Conservation (phyloP, 2,797 vertebrate genomes). For the Oryzias sinensis region DNA sequence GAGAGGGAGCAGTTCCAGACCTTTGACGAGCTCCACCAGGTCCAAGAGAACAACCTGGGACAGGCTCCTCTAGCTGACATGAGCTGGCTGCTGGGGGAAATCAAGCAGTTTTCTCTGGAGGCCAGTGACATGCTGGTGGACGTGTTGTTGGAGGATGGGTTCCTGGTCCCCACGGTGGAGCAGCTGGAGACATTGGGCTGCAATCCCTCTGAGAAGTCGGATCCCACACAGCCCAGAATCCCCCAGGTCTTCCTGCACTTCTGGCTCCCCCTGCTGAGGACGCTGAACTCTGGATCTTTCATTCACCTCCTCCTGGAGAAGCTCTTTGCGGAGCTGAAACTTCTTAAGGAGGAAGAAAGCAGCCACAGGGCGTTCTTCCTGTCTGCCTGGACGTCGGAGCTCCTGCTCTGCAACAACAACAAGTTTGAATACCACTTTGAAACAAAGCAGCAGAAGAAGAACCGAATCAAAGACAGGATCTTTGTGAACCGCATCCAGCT, state of each 20-base stretch:
- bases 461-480: conserved; percentile 75
- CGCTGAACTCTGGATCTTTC: conserved; percentile 80
- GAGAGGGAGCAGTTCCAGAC: conserved; percentile 86
- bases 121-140: conserved; percentile 71
- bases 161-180: conserved; percentile 86
- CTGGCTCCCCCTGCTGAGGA: conserved; percentile 90
- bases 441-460: conserved; percentile 68
- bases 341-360: conserved; percentile 66
- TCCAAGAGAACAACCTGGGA: conserved; percentile 67
- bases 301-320: conserved; percentile 85
- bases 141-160: conserved; percentile 75
- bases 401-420: conserved; percentile 83
- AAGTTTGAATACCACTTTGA: conserved; percentile 64
- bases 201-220: conserved; percentile 51
- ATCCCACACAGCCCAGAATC: conserved; percentile 61
- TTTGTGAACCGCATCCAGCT: conserved; percentile 81
- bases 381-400: conserved; percentile 87
- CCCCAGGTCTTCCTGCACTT: conserved; percentile 82
- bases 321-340: conserved; percentile 83
- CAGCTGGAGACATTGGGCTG: conserved; percentile 85
- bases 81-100: conserved; percentile 88
- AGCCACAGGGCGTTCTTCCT: conserved; percentile 79
- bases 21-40: conserved; percentile 65
- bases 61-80: conserved; percentile 81
- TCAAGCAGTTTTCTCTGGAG: conserved; percentile 84